A percentile compares a stretch with the other conserved stretches of the same genome.
phyloP scores from a whole-genome alignment of 2,797 vertebrate genomes.

The Capromys pilorides region DNA sequence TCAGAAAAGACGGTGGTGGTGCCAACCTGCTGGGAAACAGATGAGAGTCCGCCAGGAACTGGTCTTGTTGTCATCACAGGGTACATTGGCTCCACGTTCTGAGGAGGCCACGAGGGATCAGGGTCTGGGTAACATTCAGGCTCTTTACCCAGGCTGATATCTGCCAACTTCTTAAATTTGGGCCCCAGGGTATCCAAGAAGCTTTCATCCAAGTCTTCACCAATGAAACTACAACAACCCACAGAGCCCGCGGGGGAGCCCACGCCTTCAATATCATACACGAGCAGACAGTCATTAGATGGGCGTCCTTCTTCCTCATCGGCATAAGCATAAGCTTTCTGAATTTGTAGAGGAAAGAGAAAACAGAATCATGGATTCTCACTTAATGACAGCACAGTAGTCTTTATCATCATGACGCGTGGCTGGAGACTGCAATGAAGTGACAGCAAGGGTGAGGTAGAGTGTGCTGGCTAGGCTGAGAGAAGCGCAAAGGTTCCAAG shows the following conservation, averaged over 20 bases:
- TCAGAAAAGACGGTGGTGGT: conserved; percentile 85
- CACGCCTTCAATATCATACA: conserved; percentile 89
- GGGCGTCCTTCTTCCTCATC: conserved; percentile 89
- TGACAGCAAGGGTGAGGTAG: neutral
- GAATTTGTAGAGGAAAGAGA: conserved; percentile 66
- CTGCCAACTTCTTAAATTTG: conserved; percentile 90
- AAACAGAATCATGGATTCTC: neutral
- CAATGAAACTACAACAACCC: conserved; percentile 89
- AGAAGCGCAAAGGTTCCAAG: neutral
- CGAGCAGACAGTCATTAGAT: conserved; percentile 88
- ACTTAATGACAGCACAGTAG: neutral
- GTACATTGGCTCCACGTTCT: conserved; percentile 41
- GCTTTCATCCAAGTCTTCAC: conserved; percentile 87
- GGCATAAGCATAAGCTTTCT: conserved; percentile 89
- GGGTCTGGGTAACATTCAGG: conserved; percentile 75
- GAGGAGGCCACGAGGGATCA: conserved; percentile 79
- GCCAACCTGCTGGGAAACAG: conserved; percentile 80
- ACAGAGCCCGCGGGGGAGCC: conserved; percentile 88
- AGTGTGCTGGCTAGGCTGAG: neutral
- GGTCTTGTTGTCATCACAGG: conserved; percentile 52
- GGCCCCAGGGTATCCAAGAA: conserved; percentile 88
- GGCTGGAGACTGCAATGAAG: neutral
- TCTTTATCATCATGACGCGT: neutral
- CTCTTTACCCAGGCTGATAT: conserved; percentile 87
- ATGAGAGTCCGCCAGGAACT: conserved; percentile 51